Evolutionary conservation across 2,888 invertebrate genomes (phyloP).

Genomic region (Hirtodrosophila confusa): DNA sequence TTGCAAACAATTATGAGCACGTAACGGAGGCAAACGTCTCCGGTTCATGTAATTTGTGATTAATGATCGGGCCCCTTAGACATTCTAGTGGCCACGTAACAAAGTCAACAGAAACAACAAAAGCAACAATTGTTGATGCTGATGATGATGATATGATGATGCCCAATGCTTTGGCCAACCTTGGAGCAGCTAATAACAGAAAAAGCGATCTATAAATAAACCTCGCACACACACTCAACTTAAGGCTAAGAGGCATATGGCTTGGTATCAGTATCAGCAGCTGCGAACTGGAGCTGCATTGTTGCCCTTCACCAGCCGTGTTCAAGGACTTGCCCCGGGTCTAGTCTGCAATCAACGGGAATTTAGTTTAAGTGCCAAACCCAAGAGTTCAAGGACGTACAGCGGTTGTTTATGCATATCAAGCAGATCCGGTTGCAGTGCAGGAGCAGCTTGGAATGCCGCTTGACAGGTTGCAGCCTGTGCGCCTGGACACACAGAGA

Average conservation of each 20-base stretch:
- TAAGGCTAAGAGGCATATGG: slow-evolving; percentile 52
- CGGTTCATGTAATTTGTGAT: slow-evolving; percentile 66
- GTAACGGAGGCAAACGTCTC: slow-evolving; percentile 59
- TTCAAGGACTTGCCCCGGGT: slow-evolving; percentile 60
- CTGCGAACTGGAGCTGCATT: slow-evolving; percentile 50
- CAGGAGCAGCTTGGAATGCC: slow-evolving; percentile 55
- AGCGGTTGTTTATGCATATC: slow-evolving; percentile 66
- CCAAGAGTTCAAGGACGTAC: slow-evolving; percentile 73
- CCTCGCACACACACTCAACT: slow-evolving; percentile 11
- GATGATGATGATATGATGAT: slow-evolving; percentile 33
- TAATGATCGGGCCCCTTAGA: slow-evolving; percentile 55
- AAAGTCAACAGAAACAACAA: slow-evolving; percentile 55
- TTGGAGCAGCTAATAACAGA: slow-evolving; percentile 67
- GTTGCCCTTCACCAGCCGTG: slow-evolving; percentile 66
- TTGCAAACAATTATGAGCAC: slow-evolving; percentile 58
- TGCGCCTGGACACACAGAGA: slow-evolving; percentile 11
- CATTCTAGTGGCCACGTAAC: slow-evolving; percentile 63
- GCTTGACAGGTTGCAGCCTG: slow-evolving; percentile 63
- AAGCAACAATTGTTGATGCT: slow-evolving; percentile 11
- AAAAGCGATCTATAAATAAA: slow-evolving; percentile 69
- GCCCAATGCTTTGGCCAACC: slow-evolving; percentile 69
- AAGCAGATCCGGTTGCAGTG: slow-evolving; percentile 61
- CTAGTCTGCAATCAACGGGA: slow-evolving; percentile 68
- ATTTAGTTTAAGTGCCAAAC: slow-evolving; percentile 67
- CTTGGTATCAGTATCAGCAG: slow-evolving; percentile 55